phyloP scores from a whole-genome alignment of 1,140 invertebrate genomes.

The Drosophila mojavensis region DNA sequence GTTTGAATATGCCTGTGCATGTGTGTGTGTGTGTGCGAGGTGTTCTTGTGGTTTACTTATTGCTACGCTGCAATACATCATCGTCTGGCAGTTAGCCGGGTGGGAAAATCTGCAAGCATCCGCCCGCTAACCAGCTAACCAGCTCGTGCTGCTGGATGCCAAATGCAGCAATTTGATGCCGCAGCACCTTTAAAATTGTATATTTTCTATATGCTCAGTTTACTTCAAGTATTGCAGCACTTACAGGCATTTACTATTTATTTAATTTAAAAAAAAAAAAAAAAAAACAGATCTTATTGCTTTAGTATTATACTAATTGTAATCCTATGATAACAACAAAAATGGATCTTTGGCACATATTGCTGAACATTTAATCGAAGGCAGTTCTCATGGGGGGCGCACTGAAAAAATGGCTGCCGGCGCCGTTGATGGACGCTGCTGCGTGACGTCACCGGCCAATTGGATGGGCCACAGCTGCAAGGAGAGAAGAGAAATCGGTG shows the following conservation, averaged over 20 bases:
- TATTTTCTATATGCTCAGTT: neutral
- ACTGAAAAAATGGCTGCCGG: conserved; percentile 58
- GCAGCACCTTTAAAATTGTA: conserved; percentile 17
- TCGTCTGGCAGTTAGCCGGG: conserved; percentile 51
- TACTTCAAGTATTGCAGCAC: too few species aligned
- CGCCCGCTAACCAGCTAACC: neutral
- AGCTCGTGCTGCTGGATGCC: conserved; percentile 11
- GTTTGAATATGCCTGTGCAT: conserved; percentile 47
- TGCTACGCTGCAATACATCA: conserved; percentile 74
- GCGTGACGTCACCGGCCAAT: neutral
- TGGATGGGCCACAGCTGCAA: conserved; percentile 53
- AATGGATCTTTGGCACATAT: conserved; percentile 53
- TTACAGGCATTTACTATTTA: too few species aligned
- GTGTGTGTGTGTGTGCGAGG: conserved; percentile 33
- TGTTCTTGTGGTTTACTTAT: conserved; percentile 73
- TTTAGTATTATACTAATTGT: neutral
- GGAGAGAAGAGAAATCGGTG: neutral
- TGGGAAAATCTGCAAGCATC: conserved; percentile 9
- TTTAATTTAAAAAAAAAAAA: too few species aligned
- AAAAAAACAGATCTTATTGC: neutral
- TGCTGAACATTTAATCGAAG: neutral
- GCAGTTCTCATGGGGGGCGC: conserved; percentile 13
- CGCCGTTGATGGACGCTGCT: conserved; percentile 53
- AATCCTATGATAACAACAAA: conserved; percentile 1
- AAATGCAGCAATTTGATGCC: conserved; percentile 10